These are phyloP conservation scores for Notamacropus eugenii DNA, from an alignment of 2,797 vertebrate genomes.

Conservation along the genomic window DNA sequence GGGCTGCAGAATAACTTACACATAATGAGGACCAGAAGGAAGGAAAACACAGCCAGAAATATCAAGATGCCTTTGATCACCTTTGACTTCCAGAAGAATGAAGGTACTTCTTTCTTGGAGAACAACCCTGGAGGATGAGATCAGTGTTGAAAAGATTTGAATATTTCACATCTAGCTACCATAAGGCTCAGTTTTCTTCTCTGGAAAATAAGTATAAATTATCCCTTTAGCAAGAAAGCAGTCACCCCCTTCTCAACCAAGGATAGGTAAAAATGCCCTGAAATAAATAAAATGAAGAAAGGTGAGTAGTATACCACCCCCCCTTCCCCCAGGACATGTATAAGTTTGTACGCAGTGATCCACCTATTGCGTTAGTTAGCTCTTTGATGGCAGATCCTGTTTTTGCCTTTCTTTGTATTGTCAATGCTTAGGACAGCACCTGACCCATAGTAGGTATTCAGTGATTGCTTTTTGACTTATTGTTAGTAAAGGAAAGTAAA, in stretches of 20 bases:
- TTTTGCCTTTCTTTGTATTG: not conserved
- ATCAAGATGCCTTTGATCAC: not conserved
- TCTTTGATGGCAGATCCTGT: not conserved
- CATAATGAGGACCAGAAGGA: not conserved
- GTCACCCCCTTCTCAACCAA: not conserved
- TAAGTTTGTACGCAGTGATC: not conserved
- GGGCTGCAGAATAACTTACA: not conserved
- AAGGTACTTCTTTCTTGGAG: not conserved
- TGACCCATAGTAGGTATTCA: not conserved
- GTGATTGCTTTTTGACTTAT: not conserved
- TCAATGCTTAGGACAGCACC: not conserved
- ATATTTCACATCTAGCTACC: not conserved
- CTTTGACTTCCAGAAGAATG: not conserved
- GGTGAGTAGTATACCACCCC: not conserved
- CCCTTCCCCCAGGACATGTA: not conserved
- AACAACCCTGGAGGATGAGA: not conserved
- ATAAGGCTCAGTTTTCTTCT: not conserved
- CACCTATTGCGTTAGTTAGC: not conserved
- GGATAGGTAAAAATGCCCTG: not conserved
- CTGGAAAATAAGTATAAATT: not conserved
- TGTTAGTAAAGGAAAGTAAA: not conserved
- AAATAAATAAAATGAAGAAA: not conserved
- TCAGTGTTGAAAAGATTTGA: not conserved
- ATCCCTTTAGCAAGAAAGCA: not conserved
- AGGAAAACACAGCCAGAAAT: not conserved